phyloP scores from a whole-genome alignment of 2,797 vertebrate genomes.

The Galaxias olidus region DNA sequence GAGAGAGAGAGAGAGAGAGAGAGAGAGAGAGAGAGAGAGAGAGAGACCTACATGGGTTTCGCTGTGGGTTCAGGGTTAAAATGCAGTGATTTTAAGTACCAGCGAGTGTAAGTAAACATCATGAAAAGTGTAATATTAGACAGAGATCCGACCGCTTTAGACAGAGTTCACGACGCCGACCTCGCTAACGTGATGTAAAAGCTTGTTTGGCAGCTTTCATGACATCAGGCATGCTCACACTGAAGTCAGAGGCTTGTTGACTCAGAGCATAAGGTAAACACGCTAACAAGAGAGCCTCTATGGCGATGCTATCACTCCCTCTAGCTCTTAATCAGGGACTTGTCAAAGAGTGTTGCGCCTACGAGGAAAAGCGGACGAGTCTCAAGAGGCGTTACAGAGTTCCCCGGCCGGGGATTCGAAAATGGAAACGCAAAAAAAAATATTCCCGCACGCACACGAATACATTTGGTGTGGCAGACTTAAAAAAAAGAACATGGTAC shows the following conservation, averaged over 20 bases:
- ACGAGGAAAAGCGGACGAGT: conserved; percentile 23
- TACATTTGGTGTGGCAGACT: background rate
- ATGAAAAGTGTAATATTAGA: conserved; percentile 38
- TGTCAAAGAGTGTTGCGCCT: conserved; percentile 15
- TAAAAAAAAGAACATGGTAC: conserved; percentile 14
- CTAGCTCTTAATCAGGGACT: conserved; percentile 40
- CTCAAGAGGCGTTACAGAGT: conserved; percentile 51
- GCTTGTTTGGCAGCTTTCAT: conserved; percentile 25
- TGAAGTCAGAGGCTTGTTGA: conserved; percentile 31
- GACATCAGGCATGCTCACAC: conserved; percentile 1
- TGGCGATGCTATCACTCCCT: conserved; percentile 33
- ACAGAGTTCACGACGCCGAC: conserved; percentile 27
- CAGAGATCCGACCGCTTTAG: conserved; percentile 18
- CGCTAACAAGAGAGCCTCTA: conserved; percentile 14
- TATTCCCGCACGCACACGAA: conserved; percentile 29
- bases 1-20: background rate
- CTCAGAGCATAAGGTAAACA: conserved; percentile 36
- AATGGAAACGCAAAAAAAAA: conserved; percentile 46
- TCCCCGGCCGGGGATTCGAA: conserved; percentile 27
- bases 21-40: too few relatives aligned
- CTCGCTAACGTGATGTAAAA: conserved; percentile 9
- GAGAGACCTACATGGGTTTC: conserved; percentile 17
- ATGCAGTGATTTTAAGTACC: background rate
- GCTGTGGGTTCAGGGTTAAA: conserved; percentile 22
- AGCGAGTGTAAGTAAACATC: conserved; percentile 17